phyloP scores from a whole-genome alignment of 2,888 invertebrate genomes.

The Acleris cristana region DNA sequence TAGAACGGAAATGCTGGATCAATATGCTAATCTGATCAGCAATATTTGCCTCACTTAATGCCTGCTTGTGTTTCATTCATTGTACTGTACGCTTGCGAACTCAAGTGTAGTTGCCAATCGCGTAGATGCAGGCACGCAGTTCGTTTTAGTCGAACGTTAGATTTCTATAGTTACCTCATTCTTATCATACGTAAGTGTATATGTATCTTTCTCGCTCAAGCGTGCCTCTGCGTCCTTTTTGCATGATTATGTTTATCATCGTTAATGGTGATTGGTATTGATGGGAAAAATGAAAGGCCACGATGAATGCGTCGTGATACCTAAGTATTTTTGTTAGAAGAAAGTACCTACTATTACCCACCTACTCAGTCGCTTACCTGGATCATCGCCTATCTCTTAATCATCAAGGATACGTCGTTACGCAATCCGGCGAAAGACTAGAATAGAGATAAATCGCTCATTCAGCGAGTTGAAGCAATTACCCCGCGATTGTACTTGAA shows the following conservation, averaged over 20 bases:
- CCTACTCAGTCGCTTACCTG: too few relatives aligned
- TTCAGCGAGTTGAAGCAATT: conserved; percentile 34
- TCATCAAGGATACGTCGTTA: conserved; percentile 20
- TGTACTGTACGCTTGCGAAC: conserved; percentile 60
- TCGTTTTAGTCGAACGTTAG: too few relatives aligned
- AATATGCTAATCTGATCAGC: conserved; percentile 71
- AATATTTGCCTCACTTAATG: conserved; percentile 40
- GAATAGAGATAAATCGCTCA: conserved; percentile 33
- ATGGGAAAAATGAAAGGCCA: too few relatives aligned
- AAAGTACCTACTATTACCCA: too few relatives aligned
- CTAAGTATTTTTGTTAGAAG: too few relatives aligned
- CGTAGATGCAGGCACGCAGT: neutral
- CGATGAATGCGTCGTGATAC: too few relatives aligned
- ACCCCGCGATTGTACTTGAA: conserved; percentile 69
- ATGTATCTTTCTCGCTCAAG: too few relatives aligned
- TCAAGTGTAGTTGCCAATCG: conserved; percentile 44
- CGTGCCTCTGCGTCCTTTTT: too few relatives aligned
- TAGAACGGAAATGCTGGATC: conserved; percentile 76
- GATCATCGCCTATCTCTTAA: too few relatives aligned
- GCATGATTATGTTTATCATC: too few relatives aligned
- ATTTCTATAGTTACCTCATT: neutral
- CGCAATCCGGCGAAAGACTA: conserved; percentile 11
- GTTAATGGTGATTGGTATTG: too few relatives aligned
- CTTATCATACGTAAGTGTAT: too few relatives aligned
- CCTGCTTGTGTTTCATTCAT: conserved; percentile 68